Evolutionary conservation across 2,113 vertebrate genomes (phyloP), one percentile per base, ranked within the genome.

Genomic region (Catharus bicknelli): DNA sequence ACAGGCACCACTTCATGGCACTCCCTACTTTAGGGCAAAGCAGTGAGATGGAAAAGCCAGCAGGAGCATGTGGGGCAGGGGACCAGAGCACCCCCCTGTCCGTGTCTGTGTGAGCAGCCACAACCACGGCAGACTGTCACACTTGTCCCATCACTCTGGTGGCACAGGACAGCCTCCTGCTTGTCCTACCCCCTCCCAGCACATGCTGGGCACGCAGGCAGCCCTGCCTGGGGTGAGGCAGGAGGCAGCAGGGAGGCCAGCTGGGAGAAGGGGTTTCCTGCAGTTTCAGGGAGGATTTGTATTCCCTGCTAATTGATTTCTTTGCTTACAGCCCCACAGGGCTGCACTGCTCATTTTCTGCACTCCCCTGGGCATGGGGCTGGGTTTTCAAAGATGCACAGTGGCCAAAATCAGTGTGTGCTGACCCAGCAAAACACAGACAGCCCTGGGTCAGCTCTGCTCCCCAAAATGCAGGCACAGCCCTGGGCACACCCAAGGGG

Each of bases 1-100:
- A 9, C 0, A 2, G 38, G 25, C 42, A 40, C 45, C 1, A 0
- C 34, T 4, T n/a, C 23, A 5, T 29, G n/a, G n/a, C n/a, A n/a
- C n/a, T n/a, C n/a, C n/a, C n/a, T n/a, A n/a, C n/a, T n/a, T n/a
- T n/a, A n/a, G n/a, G n/a, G n/a, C n/a, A 18, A 51, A 32, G 83
- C 22, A 72, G 22, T 0, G 13, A 67, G 53, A 13, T 27, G 58
- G 48, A 26, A 45, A 50, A 86, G 53, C 45, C n/a, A 59, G 48
- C 25, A 68, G 79, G 25, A 78, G 15, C 32, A 29, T 23, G 72
- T 68, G 86, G 83, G 72, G 45, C 66, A 79, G 57, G 45, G 58
- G 18, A 48, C 6, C 48, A 83, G 21, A 83, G 62, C 62, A 63
- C 21, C 61, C 55, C 55, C 42, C 30, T 34, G 68, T 40, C 68